Percentiles rank a stretch among this genome's conserved stretches.
Evolutionary conservation across 2,888 invertebrate genomes (phyloP).

Genomic region (Reticulitermes lucifugus): DNA sequence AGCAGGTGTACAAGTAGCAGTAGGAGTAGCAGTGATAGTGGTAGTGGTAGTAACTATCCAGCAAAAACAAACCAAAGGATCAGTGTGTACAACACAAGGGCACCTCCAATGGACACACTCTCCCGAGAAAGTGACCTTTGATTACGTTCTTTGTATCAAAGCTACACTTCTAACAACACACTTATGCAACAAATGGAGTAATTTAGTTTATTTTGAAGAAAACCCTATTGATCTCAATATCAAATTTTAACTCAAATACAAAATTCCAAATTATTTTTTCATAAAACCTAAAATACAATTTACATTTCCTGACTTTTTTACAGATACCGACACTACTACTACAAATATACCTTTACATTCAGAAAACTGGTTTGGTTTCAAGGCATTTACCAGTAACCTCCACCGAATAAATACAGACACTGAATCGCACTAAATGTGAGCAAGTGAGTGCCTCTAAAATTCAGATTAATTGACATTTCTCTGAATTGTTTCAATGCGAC

Average conservation of each 20-base stretch:
- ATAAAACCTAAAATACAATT: neutral
- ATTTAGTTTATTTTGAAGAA: neutral
- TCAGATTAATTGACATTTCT: neutral
- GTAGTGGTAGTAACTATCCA: neutral
- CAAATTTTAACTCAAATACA: neutral
- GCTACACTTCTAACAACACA: neutral
- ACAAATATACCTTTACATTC: neutral
- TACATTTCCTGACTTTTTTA: neutral
- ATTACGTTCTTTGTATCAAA: neutral
- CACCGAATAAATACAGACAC: neutral
- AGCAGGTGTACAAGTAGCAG: neutral
- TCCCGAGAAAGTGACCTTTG: slow-evolving; percentile 28
- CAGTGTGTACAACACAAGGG: neutral
- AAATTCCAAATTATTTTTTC: neutral
- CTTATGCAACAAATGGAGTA: neutral
- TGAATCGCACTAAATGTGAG: neutral
- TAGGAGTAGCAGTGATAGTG: neutral
- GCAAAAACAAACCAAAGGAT: slow-evolving; percentile 13
- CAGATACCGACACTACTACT: neutral
- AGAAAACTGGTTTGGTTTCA: neutral
- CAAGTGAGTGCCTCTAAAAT: slow-evolving; percentile 1
- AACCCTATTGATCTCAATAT: neutral
- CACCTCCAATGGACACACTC: slow-evolving; percentile 18
- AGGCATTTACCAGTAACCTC: no score
- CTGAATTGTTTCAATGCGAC: no score